Evolutionary conservation across 2,113 vertebrate species (phyloP), one percentile per base, ranked within the genome.

Genomic region (Pachycephala philippinensis): DNA sequence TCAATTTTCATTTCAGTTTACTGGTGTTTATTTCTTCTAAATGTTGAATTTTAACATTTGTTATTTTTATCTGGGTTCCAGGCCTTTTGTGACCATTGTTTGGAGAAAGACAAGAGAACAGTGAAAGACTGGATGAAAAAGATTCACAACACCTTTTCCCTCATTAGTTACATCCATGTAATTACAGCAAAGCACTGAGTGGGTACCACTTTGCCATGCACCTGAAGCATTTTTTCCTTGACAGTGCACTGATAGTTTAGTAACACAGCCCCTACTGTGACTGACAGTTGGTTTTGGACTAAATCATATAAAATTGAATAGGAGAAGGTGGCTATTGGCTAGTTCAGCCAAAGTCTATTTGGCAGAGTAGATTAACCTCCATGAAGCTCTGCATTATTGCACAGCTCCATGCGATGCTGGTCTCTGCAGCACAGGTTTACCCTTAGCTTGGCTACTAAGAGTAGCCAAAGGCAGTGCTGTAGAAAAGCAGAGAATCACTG

Each of bases 191-290:
- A 82, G 49, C 30, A 6, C 23, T 65, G 77, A 72, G 81, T 50
- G 53, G 53, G 30, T 79, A 91, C 65, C 74, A 39, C 82, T 95
- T 95, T 92, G 52, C 69, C 40, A 28, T 85, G 77, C 84, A 96
- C 93, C 93, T 96, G 93, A 95, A 95, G 28, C 45, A 87, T 79
- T 95, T 94, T 95, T 87, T 90, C 50, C 89, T 96, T 91, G 71
- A 95, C 78, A 50, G 42, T 91, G 65, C 89, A 79, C 89, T 76
- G 47, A 79, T 53, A 93, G 80, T 94, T 94, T 89, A 95, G 87
- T 37, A 91, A 92, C 80, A 79, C 52, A 89, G 69, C 30, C 28
- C 87, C 91, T 75, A 31, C 84, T 60, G 94, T 95, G 94, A 93
- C 60, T 96, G 76, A 96, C 89, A 87, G 89, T 86, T 86, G 54